These are phyloP conservation scores for Tapera naevia DNA, from an alignment of 2,797 vertebrate genomes.

Conservation along the genomic window DNA sequence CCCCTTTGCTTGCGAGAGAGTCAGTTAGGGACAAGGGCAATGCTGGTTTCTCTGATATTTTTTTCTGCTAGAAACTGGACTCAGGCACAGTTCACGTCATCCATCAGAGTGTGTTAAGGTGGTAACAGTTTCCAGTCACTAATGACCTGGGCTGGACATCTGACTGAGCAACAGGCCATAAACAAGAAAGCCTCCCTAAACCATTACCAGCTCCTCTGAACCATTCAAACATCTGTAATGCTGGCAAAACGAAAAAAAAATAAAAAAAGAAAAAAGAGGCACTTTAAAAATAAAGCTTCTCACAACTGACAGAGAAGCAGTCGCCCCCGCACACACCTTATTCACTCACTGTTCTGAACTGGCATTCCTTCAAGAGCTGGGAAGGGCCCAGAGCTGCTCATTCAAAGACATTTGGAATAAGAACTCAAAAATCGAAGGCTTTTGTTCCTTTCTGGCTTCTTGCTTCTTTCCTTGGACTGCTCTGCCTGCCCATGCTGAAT, in stretches of 20 bases:
- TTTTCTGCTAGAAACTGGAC: not conserved
- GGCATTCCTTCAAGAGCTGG: conserved; percentile 46
- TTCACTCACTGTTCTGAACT: conserved; percentile 34
- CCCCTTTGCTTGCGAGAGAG: not conserved
- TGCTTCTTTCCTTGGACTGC: conserved; percentile 3
- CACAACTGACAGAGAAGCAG: conserved; percentile 44
- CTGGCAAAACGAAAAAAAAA: not conserved
- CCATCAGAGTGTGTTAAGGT: not conserved
- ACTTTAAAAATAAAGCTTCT: conserved; percentile 38
- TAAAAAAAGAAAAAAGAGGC: not conserved
- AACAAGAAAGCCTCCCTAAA: not conserved
- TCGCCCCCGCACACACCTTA: conserved; percentile 46
- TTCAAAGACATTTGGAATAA: conserved; percentile 33
- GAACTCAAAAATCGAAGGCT: not conserved
- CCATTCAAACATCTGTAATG: not conserved
- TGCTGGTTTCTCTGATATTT: not conserved
- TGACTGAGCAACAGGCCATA: not conserved
- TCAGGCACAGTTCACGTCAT: not conserved
- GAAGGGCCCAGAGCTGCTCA: conserved; percentile 47
- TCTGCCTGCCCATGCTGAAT: conserved; percentile 23
- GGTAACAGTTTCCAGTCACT: not conserved
- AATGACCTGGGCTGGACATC: not conserved
- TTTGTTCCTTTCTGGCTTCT: conserved; percentile 36
- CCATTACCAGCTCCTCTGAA: not conserved
- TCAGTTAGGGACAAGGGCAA: not conserved